These are phyloP conservation scores for Chaitophorus viminalis DNA, from an alignment of 2,888 invertebrate genomes.

Conservation along the genomic window DNA sequence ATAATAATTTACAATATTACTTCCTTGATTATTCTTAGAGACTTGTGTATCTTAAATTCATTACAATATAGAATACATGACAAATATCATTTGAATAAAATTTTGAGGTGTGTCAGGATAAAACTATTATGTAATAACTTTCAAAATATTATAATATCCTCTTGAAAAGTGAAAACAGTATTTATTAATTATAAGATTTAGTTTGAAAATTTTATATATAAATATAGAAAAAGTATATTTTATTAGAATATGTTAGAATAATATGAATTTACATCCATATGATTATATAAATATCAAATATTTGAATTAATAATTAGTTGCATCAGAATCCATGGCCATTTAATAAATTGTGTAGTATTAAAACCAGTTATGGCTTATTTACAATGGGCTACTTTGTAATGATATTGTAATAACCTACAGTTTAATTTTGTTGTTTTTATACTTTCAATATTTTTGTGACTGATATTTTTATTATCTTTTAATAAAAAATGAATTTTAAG, in stretches of 20 bases:
- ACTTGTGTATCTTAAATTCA: too few relatives aligned
- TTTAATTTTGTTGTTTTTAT: not conserved
- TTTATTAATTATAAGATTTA: not conserved
- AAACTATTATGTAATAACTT: too few relatives aligned
- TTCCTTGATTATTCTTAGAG: too few relatives aligned
- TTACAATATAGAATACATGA: too few relatives aligned
- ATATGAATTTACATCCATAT: not conserved
- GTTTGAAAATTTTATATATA: not conserved
- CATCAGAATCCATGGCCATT: slow-evolving; percentile 30
- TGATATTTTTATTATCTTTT: not conserved
- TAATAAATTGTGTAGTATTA: not conserved
- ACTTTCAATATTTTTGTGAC: not conserved
- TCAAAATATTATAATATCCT: too few relatives aligned
- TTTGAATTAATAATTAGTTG: not conserved
- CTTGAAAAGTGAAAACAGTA: too few relatives aligned
- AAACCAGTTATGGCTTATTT: slow-evolving; percentile 27
- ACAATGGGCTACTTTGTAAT: not conserved
- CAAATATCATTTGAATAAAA: too few relatives aligned
- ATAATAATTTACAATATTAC: too few relatives aligned
- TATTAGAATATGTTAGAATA: not conserved
- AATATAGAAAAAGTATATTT: not conserved
- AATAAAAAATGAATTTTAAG: too few relatives aligned
- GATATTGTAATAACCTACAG: not conserved
- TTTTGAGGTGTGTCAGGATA: too few relatives aligned
- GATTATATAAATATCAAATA: not conserved